A percentile compares a stretch with the other conserved stretches of the same genome.
Evolutionary conservation across 2,113 vertebrate species (phyloP).

Genomic region (Anseranas semipalmata): DNA sequence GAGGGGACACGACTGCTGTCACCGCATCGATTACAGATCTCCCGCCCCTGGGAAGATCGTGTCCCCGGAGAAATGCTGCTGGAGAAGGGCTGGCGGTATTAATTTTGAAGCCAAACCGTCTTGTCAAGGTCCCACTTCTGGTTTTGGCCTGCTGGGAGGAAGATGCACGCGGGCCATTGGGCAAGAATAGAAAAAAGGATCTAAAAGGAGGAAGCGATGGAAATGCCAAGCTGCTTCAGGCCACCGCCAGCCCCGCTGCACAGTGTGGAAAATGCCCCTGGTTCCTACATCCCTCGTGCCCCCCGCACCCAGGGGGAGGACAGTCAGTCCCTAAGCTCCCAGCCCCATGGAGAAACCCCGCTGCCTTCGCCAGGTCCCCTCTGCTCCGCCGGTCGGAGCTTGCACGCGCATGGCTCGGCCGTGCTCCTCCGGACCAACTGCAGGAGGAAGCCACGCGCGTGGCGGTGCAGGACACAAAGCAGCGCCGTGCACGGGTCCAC

Average conservation of each 20-base stretch:
- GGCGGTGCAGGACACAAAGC: background rate
- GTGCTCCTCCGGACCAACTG: background rate
- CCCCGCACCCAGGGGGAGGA: background rate
- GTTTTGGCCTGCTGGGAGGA: background rate
- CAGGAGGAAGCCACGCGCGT: background rate
- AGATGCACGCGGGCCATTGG: background rate
- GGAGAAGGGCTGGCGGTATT: background rate
- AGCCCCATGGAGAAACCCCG: background rate
- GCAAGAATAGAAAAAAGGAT: constrained; percentile 58
- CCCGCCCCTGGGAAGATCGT: background rate
- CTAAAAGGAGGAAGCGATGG: constrained; percentile 28
- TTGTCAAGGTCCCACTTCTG: background rate
- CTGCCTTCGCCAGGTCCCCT: background rate
- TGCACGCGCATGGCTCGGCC: background rate
- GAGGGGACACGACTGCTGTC: background rate
- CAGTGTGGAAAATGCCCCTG: background rate
- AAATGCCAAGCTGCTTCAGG: background rate
- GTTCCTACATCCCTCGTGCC: background rate
- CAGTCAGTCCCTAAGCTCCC: background rate
- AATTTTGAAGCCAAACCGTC: background rate
- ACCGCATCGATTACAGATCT: background rate
- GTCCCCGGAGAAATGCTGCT: accelerated
- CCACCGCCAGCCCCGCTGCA: background rate
- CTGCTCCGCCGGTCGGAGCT: background rate
- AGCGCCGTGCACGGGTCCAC: accelerated